These are phyloP conservation scores for Mionectes olivaceus DNA, from an alignment of 2,797 vertebrate genomes.

Conservation along the genomic window DNA sequence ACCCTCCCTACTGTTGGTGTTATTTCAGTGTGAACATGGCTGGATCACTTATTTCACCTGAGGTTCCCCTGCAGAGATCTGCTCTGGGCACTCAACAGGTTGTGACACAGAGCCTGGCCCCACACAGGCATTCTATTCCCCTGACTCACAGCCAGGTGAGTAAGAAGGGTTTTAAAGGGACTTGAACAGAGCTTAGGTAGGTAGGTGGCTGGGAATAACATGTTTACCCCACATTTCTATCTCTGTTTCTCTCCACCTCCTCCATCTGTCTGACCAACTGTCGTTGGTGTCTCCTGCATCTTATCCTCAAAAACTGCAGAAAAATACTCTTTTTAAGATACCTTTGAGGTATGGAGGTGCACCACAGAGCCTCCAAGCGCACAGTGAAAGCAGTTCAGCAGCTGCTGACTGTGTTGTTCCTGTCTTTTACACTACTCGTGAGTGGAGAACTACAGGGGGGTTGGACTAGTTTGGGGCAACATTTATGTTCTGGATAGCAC, in stretches of 20 bases:
- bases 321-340: not conserved
- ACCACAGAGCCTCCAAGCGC: not conserved
- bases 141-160: not conserved
- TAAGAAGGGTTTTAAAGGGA: not conserved
- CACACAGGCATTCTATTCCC: rapidly evolving
- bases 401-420: not conserved
- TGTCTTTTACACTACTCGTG: not conserved
- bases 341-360: not conserved
- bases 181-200: not conserved
- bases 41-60: not conserved
- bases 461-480: not conserved
- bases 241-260: not conserved
- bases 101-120: not conserved
- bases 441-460: not conserved
- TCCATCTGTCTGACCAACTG: not conserved
- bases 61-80: not conserved
- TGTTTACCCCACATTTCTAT: not conserved
- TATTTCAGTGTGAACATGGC: not conserved
- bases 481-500: not conserved
- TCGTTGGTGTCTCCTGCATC: rapidly evolving
- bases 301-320: not conserved
- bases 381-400: not conserved
- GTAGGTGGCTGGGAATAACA: not conserved
- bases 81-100: not conserved
- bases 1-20: not conserved